Evolutionary conservation across 2,113 vertebrate species (phyloP), one percentile per base, ranked within the genome.

Genomic region (Electrona antarctica): DNA sequence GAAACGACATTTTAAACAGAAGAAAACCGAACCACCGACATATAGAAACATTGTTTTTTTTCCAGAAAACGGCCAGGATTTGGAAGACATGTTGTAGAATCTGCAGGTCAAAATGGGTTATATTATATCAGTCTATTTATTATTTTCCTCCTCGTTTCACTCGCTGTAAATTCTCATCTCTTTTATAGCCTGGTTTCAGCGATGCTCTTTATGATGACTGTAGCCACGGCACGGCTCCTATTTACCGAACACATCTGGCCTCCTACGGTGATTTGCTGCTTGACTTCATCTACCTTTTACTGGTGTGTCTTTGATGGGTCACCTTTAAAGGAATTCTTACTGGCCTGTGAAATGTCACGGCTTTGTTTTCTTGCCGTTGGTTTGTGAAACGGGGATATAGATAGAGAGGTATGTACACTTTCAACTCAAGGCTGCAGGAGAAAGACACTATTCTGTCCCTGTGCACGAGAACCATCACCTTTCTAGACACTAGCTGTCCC

Each of bases 251-350:
- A 74, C 61, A 67, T 66, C 69, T 29, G 67, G 15, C 59, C 46
- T 61, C 64, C 47, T 13, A 56, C 54, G 5, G 60, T 8, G 33
- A 66, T 74, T 60, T 78, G 61, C 60, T 76, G 70, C 52, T 55
- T 57, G 60, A 79, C 71, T 80, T 85, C 73, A 63, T 79, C 64
- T 61, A 64, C 57, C 58, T 73, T 72, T 79, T 64, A 76, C 64
- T 71, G 63, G 79, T 69, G 2, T 8, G 67, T 67, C 78, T 88
- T 85, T 87, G 80, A 86, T 79, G 77, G 64, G 63, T 74, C 63
- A 67, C 49, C 62, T 75, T 75, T 41, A 78, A 82, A 60, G 64
- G 60, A 56, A 65, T 56, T 84, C 59, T 78, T 69, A 64, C 65
- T 49, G 51, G 29, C 28, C 45, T 73, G 82, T 78, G 75, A 90